These are phyloP conservation scores for Sternarchorhynchus goeldii DNA, from an alignment of 2,797 vertebrate species.

Conservation along the genomic window DNA sequence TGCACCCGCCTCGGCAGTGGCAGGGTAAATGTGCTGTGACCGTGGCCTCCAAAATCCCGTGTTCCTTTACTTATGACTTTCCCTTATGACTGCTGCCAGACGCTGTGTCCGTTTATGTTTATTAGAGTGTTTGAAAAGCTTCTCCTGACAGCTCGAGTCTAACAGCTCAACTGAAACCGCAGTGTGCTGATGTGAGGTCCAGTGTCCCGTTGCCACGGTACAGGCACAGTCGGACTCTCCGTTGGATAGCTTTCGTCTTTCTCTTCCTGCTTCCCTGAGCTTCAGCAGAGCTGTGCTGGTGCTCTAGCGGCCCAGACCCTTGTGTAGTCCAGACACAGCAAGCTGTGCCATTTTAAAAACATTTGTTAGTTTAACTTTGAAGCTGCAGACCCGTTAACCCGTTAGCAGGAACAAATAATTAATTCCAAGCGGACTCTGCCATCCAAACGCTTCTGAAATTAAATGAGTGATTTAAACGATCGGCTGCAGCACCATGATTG, in stretches of 20 bases:
- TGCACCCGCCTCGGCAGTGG: not conserved
- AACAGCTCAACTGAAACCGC: not conserved
- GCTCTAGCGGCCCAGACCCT: not conserved
- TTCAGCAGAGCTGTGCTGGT: not conserved
- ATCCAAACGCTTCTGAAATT: slow-evolving; percentile 23
- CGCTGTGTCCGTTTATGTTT: slow-evolving; percentile 35
- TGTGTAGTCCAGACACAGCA: not conserved
- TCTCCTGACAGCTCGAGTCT: not conserved
- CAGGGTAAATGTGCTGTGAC: slow-evolving; percentile 27
- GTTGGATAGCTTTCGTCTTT: not conserved
- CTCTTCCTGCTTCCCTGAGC: not conserved
- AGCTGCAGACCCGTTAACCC: not conserved
- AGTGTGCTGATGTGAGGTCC: slow-evolving; percentile 22
- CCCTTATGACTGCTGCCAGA: slow-evolving; percentile 39
- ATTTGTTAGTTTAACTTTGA: not conserved
- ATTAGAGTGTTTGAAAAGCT: slow-evolving; percentile 46
- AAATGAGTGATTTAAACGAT: slow-evolving; percentile 29
- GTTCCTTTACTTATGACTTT: slow-evolving; percentile 49
- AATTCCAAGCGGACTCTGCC: slow-evolving; percentile 17
- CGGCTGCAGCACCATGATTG: not conserved
- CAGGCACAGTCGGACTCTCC: not conserved
- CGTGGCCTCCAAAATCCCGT: slow-evolving; percentile 41
- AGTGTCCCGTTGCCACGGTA: slow-evolving; percentile 5
- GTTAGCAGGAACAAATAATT: slow-evolving; percentile 28
- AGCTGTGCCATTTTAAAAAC: not conserved